phyloP scores from a whole-genome alignment of 2,797 vertebrate species.

The Acropternis orthonyx region DNA sequence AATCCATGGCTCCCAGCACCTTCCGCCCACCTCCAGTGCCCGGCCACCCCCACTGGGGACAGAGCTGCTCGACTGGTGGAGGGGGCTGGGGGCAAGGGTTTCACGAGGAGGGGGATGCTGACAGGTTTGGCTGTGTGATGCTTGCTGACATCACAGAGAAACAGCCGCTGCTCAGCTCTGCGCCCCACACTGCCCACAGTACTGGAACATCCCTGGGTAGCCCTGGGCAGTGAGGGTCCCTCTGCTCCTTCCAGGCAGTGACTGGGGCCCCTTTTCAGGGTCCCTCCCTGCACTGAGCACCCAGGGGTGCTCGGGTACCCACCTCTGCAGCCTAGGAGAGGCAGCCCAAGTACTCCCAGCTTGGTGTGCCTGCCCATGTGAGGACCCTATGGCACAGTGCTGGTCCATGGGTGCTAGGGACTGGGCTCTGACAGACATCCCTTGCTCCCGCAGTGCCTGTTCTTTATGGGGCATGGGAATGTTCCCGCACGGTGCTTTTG shows the following conservation, averaged over 20 bases:
- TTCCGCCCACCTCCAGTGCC: fast-evolving
- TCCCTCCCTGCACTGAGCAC: background rate
- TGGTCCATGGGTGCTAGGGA: background rate
- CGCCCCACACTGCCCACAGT: background rate
- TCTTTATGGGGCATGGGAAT: fast-evolving
- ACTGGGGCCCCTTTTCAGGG: background rate
- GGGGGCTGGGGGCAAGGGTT: background rate
- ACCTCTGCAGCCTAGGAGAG: background rate
- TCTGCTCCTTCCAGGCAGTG: background rate
- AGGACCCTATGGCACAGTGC: fast-evolving
- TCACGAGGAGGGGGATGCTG: fast-evolving
- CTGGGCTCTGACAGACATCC: background rate
- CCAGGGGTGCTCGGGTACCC: background rate
- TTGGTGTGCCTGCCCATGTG: fast-evolving
- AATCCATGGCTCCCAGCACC: background rate
- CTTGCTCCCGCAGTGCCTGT: fast-evolving
- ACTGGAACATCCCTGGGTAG: background rate
- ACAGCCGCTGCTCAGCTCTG: background rate
- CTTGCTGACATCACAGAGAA: fast-evolving
- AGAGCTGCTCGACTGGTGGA: fast-evolving
- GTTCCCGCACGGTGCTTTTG: background rate
- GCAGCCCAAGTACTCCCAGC: background rate
- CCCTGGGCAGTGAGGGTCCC: background rate
- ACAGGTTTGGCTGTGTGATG: background rate
- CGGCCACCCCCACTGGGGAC: background rate